Conservation (phyloP, 2,113 vertebrate species). For the Tragelaphus imberbis region DNA sequence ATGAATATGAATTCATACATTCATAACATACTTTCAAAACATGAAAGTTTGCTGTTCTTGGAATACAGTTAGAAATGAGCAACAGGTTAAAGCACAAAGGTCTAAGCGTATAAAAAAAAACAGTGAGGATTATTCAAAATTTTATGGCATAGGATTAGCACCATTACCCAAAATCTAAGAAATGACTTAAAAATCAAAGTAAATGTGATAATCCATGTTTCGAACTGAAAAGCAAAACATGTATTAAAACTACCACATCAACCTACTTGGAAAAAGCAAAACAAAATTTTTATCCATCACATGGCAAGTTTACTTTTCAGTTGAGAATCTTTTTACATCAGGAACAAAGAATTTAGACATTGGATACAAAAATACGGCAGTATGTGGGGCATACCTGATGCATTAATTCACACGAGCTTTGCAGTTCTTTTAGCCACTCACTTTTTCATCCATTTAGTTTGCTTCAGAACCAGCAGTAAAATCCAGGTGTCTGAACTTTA, state of each 20-base stretch:
- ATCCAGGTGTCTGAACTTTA: neutral
- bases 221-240: neutral
- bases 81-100: neutral
- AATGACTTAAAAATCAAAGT: neutral
- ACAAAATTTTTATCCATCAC: neutral
- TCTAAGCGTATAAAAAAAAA: neutral
- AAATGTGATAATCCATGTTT: neutral
- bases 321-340: neutral
- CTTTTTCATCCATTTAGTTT: neutral
- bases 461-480: conserved; percentile 10
- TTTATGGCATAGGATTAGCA: neutral
- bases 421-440: neutral
- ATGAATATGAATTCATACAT: neutral
- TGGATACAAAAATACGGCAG: neutral
- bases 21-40: neutral
- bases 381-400: neutral
- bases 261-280: neutral
- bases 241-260: neutral
- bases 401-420: neutral
- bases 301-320: neutral
- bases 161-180: neutral
- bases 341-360: neutral
- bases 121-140: neutral
- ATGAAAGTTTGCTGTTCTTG: neutral
- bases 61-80: neutral